Evolutionary conservation across 2,888 invertebrate genomes (phyloP).

Genomic region (Rotaria macrura): DNA sequence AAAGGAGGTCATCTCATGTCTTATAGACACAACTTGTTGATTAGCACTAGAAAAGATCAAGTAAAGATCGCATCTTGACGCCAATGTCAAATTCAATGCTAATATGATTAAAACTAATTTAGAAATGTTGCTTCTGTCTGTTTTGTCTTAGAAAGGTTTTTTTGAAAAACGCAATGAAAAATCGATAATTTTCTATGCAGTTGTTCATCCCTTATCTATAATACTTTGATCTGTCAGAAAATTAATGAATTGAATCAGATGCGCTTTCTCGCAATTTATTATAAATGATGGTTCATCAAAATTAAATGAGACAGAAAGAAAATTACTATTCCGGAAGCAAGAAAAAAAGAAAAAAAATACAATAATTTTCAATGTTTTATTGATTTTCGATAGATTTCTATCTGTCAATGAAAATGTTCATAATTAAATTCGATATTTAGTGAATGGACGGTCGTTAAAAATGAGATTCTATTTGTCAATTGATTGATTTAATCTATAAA

Average conservation of each 20-base stretch:
- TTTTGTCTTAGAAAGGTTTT: neutral
- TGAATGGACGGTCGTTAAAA: neutral
- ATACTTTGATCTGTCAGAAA: conserved; percentile 15
- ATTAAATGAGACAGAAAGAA: neutral
- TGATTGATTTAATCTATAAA: neutral
- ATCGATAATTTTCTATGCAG: neutral
- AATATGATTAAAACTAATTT: neutral
- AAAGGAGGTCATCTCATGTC: neutral
- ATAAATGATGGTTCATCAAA: neutral
- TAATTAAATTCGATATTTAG: neutral
- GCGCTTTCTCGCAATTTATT: neutral
- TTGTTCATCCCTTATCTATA: neutral
- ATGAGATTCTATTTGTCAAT: too few relatives aligned
- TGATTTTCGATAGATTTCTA: neutral
- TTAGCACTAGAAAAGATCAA: neutral
- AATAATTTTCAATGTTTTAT: neutral
- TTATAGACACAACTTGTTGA: neutral
- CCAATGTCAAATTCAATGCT: neutral
- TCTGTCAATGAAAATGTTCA: neutral
- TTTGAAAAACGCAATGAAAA: neutral
- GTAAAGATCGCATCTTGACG: neutral
- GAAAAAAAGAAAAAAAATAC: neutral
- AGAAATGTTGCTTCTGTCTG: neutral
- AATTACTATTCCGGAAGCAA: conserved; percentile 6
- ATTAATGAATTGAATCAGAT: neutral